Base-by-base conservation (phyloP, 2,888 invertebrate species). In the Dryobota labecula region DNA sequence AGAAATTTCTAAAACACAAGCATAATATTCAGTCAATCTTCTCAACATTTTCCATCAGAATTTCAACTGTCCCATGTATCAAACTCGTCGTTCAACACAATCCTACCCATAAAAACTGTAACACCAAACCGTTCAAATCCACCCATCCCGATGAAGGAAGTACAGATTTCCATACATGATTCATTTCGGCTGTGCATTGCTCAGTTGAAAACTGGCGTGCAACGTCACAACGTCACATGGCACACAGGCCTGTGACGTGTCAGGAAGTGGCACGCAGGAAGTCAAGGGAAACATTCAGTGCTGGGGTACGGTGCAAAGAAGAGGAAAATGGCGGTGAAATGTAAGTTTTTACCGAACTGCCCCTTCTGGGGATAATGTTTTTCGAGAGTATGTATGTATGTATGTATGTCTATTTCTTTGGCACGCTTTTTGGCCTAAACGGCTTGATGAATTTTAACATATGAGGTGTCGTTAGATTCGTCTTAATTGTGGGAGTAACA, bases 221-320 rank as follows among this genome's bases (percentile, higher is more conserved):
- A 86, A 86, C 83, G 86, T 80, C 83, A 79, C 80, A 69, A 86
- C 90, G 86, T 89, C 90, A 91, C 89, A 89, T 89, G 89, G 89
- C 89, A 91, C 90, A 90, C 89, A 90, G 89, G 90, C 85, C 91
- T 93, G 94, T 87, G 91, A 90, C 90, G 91, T 90, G 91, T 92
- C 94, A 93, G 94, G 94, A 95, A 94, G 91, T 87, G 85, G 89
- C 87, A 90, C 89, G 85, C 92, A 93, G 94, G 94, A 94, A 94
- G 93, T 89, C 89, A 90, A 90, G 90, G 92, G 93, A 92, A 92
- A 92, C 91, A 90, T 88, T 90, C 91, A 83, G 82, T 78, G 82
- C 76, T 71, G 53, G 62, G 54, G 43, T 62, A n/a, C 78, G 87
- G 87, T 62, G 2, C 78, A 86, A 90, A 83, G 64, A 27, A 73